Evolutionary conservation across 2,888 invertebrate species (phyloP), one percentile per base, ranked within the genome.

Genomic region (Sepiola atlantica): DNA sequence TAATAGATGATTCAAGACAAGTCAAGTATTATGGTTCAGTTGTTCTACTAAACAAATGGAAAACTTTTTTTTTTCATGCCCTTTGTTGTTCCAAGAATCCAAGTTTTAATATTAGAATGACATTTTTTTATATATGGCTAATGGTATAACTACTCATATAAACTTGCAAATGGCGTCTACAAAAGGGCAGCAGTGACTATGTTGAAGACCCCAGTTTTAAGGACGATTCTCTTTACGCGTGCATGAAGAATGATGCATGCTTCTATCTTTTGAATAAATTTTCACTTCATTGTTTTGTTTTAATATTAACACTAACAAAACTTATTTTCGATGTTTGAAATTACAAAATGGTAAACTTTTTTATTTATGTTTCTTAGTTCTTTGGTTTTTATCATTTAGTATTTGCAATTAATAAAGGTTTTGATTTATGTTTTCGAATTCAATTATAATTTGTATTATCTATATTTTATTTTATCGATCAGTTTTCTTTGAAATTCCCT

Each of bases 171-270:
- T 45, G 8, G 45, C 2, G 8, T 45, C 45, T 45, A 45, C 45
- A 45, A 45, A 45, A 2, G 45, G 45, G 45, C 45, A 45, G 45
- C 8, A 45, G 45, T 45, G 45, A 45, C 8, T 8, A 45, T 45
- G 45, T 45, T 45, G 45, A 45, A 45, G 45, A 45, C 45, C 8
- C 45, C 45, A 45, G 45, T 45, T 45, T 45, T 45, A 45, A 45
- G 8, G 45, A 45, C 45, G 8, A 77, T n/a, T 77, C 77, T 32
- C n/a, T 77, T 18, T 14, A 77, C 1, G 8, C 4, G 4, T 77
- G 77, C 77, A 77, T 77, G 77, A 77, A n/a, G 77, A 77, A 77
- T 77, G 77, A 77, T n/a, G 77, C 77, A 77, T 77, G 77, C n/a
- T 32, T 77, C 8, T 45, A 45, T 32, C 16, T 32, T 77, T 77